Conservation (phyloP, 2,797 vertebrate genomes). For the Tarsius wallacei region DNA sequence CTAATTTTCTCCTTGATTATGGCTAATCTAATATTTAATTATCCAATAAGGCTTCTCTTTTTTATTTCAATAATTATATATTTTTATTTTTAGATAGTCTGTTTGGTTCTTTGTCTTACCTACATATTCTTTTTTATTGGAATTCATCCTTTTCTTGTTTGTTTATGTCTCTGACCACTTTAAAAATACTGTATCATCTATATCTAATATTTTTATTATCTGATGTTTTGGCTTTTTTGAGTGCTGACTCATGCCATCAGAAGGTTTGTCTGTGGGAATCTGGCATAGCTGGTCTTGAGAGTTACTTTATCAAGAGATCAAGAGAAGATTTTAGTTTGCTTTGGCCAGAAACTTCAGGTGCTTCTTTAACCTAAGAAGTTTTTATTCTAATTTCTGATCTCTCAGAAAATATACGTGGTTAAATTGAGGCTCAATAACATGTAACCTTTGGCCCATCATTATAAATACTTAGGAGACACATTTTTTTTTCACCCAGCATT, state of each 20-base stretch:
- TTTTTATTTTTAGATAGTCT: not conserved
- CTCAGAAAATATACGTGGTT: not conserved
- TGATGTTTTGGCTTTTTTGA: not conserved
- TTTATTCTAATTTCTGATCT: conserved; percentile 9
- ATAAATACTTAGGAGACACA: not conserved
- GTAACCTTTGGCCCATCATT: not conserved
- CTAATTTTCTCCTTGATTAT: not conserved
- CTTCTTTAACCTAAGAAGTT: not conserved
- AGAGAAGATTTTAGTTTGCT: not conserved
- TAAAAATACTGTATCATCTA: not conserved
- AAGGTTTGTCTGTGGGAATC: not conserved
- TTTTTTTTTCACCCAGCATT: not conserved
- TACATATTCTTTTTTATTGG: not conserved
- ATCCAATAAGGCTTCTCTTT: not conserved
- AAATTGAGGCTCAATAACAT: not conserved
- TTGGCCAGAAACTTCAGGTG: not conserved
- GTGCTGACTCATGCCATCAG: not conserved
- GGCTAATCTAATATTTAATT: conserved; percentile 24
- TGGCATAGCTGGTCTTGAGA: not conserved
- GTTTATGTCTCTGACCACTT: conserved; percentile 4
- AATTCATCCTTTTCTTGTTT: not conserved
- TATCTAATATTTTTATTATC: too few species aligned
- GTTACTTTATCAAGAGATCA: not conserved
- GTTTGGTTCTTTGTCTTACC: not conserved
- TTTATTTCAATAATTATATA: not conserved